phyloP scores from a whole-genome alignment of 2,113 vertebrate genomes.

The Australoheros scitulus region DNA sequence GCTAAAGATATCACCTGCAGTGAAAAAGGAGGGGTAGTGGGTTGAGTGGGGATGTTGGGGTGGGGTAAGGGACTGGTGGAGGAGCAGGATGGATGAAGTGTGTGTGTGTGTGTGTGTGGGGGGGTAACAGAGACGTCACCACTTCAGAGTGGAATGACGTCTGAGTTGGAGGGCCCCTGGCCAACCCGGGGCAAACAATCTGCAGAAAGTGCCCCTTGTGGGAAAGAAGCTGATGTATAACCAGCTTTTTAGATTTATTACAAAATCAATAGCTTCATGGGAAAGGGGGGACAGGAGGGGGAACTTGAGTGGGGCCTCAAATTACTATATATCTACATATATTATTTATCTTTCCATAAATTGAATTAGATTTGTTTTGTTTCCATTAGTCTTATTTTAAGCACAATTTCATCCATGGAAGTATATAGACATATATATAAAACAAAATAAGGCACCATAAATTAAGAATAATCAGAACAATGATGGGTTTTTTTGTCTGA shows the following conservation, averaged over 20 bases:
- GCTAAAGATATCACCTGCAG: constrained; percentile 42
- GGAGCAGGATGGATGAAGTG: neutral
- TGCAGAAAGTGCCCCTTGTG: constrained; percentile 69
- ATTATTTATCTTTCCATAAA: constrained; percentile 21
- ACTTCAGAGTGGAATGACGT: constrained; percentile 53
- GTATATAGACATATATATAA: neutral
- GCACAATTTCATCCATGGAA: neutral
- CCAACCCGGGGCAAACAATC: constrained; percentile 72
- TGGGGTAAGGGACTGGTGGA: neutral
- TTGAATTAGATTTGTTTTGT: neutral
- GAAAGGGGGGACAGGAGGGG: constrained; percentile 18
- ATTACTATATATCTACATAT: constrained; percentile 36
- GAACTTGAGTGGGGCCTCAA: constrained; percentile 10
- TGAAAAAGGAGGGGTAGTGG: neutral
- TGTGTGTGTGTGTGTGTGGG: no score
- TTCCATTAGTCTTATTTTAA: neutral
- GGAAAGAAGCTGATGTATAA: constrained; percentile 39
- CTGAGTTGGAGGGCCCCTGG: constrained; percentile 54
- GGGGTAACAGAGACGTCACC: constrained; percentile 48
- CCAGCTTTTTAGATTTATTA: constrained; percentile 71
- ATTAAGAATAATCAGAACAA: neutral
- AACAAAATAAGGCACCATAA: neutral
- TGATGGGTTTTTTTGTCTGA: neutral
- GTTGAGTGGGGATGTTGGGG: neutral
- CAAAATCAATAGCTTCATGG: constrained; percentile 68